Conservation (phyloP, 1,140 invertebrate genomes). For the Latrodectus geometricus region DNA sequence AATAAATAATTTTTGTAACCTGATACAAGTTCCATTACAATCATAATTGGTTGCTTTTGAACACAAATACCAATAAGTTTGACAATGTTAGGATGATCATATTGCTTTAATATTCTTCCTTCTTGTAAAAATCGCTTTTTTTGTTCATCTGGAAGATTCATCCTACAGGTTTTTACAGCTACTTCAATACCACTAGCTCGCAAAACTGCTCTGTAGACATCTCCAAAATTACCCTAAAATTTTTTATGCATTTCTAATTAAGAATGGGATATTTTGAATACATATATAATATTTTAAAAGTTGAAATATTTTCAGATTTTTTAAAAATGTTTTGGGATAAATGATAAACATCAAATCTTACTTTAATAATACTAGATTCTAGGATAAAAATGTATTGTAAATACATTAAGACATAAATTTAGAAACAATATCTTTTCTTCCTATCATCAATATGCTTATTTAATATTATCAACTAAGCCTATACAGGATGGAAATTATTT, state of each 20-base stretch:
- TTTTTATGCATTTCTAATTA: slow-evolving; percentile 24
- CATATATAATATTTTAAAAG: no score
- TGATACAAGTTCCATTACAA: slow-evolving; percentile 97
- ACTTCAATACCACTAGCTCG: slow-evolving; percentile 86
- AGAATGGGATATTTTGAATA: not conserved
- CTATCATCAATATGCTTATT: no score
- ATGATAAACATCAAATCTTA: no score
- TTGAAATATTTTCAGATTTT: no score
- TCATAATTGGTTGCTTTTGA: slow-evolving; percentile 98
- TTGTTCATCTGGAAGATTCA: slow-evolving; percentile 93
- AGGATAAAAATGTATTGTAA: no score
- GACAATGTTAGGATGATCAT: slow-evolving; percentile 96
- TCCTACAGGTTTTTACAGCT: slow-evolving; percentile 95
- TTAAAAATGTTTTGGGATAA: no score
- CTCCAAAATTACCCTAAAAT: slow-evolving; percentile 93
- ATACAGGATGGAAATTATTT: no score
- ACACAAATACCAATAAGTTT: slow-evolving; percentile 97
- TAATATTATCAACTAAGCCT: no score
- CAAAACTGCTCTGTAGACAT: slow-evolving; percentile 92
- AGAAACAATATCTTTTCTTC: no score
- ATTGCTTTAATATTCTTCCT: slow-evolving; percentile 94
- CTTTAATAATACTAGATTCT: no score
- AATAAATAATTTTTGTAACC: slow-evolving; percentile 72
- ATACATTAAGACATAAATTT: no score
- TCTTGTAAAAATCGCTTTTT: slow-evolving; percentile 97